These are phyloP conservation scores for Clamator glandarius DNA, from an alignment of 2,797 vertebrate genomes.

Conservation along the genomic window DNA sequence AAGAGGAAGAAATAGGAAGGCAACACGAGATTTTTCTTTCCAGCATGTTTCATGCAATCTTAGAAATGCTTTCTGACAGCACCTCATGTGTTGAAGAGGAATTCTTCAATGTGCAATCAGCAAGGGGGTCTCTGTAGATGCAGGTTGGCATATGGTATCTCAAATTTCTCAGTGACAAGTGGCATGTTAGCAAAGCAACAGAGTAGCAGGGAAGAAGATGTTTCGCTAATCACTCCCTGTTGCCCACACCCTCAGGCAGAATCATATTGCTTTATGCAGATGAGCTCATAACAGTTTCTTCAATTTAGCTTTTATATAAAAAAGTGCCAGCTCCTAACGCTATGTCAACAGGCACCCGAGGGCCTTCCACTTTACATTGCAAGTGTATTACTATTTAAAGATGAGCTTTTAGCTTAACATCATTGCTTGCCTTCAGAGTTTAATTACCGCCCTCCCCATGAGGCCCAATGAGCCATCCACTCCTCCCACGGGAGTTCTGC, in stretches of 20 bases:
- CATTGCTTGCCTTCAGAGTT: conserved; percentile 80
- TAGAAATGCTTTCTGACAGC: conserved; percentile 51
- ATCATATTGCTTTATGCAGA: conserved; percentile 92
- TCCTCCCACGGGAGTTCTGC: conserved; percentile 78
- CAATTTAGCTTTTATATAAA: conserved; percentile 87
- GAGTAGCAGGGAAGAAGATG: conserved; percentile 75
- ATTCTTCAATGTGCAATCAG: conserved; percentile 68
- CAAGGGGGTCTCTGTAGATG: conserved; percentile 77
- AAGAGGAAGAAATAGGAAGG: background rate
- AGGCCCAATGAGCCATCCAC: conserved; percentile 80
- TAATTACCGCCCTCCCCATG: conserved; percentile 88
- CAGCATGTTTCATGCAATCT: conserved; percentile 23
- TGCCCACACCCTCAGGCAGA: conserved; percentile 89
- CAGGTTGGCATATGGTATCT: conserved; percentile 87
- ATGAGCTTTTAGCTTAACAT: conserved; percentile 87
- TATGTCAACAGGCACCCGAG: conserved; percentile 91
- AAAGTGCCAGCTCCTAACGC: conserved; percentile 80
- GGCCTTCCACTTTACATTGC: conserved; percentile 81
- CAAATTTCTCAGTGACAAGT: conserved; percentile 87
- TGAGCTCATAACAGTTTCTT: conserved; percentile 91
- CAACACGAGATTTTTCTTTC: conserved; percentile 17
- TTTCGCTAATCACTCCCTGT: conserved; percentile 88
- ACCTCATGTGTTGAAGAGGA: conserved; percentile 46
- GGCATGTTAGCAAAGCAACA: conserved; percentile 83
- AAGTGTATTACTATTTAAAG: conserved; percentile 86